Evolutionary conservation across 1,140 invertebrate species (phyloP), one percentile per base, ranked within the genome.

Genomic region (Drosophila eugracilis): DNA sequence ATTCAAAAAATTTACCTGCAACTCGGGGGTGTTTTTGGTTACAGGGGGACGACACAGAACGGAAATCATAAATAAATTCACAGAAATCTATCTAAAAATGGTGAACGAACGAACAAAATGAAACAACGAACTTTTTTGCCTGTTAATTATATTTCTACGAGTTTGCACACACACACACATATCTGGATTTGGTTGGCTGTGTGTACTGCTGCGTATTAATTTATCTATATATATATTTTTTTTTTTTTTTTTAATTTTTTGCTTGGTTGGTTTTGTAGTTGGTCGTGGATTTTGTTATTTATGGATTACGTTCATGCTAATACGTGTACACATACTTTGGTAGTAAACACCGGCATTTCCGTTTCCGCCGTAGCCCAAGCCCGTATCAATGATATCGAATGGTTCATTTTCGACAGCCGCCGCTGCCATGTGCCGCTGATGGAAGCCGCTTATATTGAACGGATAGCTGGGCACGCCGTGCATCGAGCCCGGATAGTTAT

Each of bases 371-470:
- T 88, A 90, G 65, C 86, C 88, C 42, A 77, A 75, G 73, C 62
- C 78, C 58, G 86, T 91, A 89, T 89, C 86, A 85, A 91, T 84
- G 74, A 90, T 76, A 83, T 89, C 89, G 70, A 90, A 81, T 42
- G 81, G 77, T 60, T 90, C 88, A 77, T 90, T 90, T 62, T 84
- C 88, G 65, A 65, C 74, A 26, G 78, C 69, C 60, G 75, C 80
- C 54, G 89, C 79, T 53, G 81, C 81, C 63, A 79, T 79, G 66
- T 91, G 90, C 41, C 89, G 78, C 78, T 86, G 89, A 77, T 91
- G 90, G 58, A 91, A 91, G 62, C 83, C 90, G 63, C 88, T 91
- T 69, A 91, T 78, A 84, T 91, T 91, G 78, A 91, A 91, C 60
- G 91, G 91, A 83, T 91, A 91, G 66, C 78, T 83, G 65, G 90